phyloP scores from a whole-genome alignment of 2,797 vertebrate genomes.

The Acanthornis magna region DNA sequence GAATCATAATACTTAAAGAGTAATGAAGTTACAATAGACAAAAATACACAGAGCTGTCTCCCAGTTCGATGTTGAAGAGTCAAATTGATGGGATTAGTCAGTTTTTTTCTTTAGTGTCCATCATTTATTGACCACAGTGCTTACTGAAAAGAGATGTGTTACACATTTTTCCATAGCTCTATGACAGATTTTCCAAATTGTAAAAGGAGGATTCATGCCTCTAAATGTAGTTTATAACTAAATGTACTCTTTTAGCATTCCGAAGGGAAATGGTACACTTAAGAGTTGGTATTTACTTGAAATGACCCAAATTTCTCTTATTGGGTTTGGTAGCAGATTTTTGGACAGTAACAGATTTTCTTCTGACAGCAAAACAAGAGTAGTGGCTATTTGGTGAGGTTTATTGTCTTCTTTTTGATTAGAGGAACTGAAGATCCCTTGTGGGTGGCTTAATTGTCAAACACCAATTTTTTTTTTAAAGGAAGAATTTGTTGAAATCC shows the following conservation, averaged over 20 bases:
- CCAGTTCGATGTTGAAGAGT: neutral
- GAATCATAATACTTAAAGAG: constrained; percentile 47
- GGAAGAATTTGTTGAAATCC: neutral
- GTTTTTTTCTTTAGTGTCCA: neutral
- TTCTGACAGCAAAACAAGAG: constrained; percentile 6
- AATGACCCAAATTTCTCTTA: neutral
- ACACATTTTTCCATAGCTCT: neutral
- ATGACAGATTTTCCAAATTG: neutral
- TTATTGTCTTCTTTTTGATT: constrained; percentile 11
- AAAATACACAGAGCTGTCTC: neutral
- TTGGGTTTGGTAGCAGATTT: neutral
- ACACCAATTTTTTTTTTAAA: neutral
- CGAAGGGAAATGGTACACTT: neutral
- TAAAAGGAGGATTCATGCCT: neutral
- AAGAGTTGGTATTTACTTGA: neutral
- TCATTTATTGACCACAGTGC: neutral
- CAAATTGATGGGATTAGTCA: neutral
- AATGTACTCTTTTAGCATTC: neutral
- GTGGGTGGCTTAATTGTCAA: neutral
- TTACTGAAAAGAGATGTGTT: constrained; percentile 14
- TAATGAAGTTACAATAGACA: neutral
- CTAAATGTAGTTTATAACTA: neutral
- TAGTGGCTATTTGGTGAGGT: neutral
- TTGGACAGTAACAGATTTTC: neutral
- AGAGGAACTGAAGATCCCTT: neutral